These are phyloP conservation scores for Pseudotriccus pelzelni DNA, from an alignment of 2,797 vertebrate species.

Conservation along the genomic window DNA sequence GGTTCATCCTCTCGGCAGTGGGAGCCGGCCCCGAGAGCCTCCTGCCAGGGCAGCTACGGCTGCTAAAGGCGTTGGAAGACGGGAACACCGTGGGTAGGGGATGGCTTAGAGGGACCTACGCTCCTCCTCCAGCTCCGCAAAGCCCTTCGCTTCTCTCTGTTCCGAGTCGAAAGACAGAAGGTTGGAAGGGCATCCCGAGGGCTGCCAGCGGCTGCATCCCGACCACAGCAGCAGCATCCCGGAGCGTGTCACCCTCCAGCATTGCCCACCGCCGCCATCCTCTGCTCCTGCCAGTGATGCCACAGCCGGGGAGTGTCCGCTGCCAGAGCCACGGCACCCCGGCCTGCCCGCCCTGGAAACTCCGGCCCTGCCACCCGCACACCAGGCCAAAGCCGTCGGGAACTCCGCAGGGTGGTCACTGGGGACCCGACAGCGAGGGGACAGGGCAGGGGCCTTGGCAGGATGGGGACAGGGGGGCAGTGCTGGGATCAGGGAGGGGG, in stretches of 20 bases:
- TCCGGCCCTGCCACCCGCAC: accelerated
- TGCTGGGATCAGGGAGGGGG: neutral
- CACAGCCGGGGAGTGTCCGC: accelerated
- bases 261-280: accelerated
- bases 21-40: neutral
- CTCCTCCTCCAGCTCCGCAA: constrained; percentile 5
- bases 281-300: neutral
- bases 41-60: constrained; percentile 6
- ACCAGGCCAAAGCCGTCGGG: accelerated
- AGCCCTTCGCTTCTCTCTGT: constrained; percentile 49
- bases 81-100: neutral
- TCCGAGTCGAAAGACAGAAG: neutral
- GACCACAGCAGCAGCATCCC: neutral
- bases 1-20: neutral
- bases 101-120: constrained; percentile 16
- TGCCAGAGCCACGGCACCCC: accelerated
- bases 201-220: accelerated
- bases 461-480: neutral
- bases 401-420: accelerated
- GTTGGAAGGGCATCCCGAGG: neutral
- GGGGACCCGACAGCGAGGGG: neutral
- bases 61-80: neutral
- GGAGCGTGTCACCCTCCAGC: neutral
- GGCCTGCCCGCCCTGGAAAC: accelerated
- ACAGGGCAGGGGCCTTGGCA: accelerated